These are phyloP conservation scores for Diceros bicornis DNA, from an alignment of 2,797 vertebrate genomes.

Conservation along the genomic window DNA sequence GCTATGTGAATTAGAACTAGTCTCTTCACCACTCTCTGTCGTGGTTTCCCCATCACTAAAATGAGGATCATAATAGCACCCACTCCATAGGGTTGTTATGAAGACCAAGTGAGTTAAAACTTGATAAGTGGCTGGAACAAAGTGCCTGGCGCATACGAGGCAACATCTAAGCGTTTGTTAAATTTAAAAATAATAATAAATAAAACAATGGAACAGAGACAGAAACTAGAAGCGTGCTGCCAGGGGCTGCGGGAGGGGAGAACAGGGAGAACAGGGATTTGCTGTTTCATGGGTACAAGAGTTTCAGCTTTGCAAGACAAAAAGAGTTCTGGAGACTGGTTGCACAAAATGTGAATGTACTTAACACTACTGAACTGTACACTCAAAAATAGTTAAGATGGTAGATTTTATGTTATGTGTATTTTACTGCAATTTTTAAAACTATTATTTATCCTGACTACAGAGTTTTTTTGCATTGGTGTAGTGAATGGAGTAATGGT, in stretches of 20 bases:
- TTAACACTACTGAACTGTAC: not conserved
- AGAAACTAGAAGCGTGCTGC: not conserved
- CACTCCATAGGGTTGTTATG: not conserved
- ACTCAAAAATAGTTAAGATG: not conserved
- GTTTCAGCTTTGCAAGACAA: not conserved
- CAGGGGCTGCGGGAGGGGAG: too few relatives aligned
- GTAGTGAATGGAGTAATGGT: not conserved
- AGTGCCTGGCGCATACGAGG: not conserved
- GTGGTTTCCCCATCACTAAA: not conserved
- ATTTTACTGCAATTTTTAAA: not conserved
- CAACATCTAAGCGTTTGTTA: not conserved
- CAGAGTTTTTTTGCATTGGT: not conserved
- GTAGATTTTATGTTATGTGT: not conserved
- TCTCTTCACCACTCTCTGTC: not conserved
- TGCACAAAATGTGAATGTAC: not conserved
- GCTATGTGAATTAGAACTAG: not conserved
- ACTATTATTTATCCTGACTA: slow-evolving; percentile 9
- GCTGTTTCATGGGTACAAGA: not conserved
- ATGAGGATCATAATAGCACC: not conserved
- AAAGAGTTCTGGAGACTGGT: not conserved
- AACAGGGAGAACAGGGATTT: not conserved
- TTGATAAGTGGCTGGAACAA: not conserved
- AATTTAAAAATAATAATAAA: not conserved
- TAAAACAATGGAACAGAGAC: not conserved
- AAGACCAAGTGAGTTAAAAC: not conserved